Evolutionary conservation across 2,888 invertebrate genomes (phyloP).

Genomic region (Eupelmus urozonus): DNA sequence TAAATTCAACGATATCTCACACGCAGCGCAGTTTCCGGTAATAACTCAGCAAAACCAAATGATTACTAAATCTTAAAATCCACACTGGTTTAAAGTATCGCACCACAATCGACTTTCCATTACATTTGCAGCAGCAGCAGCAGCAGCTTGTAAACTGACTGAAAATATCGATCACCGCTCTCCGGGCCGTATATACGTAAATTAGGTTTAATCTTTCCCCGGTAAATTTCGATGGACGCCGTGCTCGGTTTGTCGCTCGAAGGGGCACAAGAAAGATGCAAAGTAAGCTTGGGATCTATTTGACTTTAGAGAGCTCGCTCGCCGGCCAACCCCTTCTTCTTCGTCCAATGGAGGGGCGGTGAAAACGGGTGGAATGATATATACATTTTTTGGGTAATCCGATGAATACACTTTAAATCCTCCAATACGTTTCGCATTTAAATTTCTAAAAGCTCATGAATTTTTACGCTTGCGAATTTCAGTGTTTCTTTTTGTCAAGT

Average conservation of each 20-base stretch:
- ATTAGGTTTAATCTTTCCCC: conserved; percentile 46
- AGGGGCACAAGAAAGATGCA: conserved; percentile 24
- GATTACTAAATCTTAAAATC: neutral
- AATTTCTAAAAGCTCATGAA: neutral
- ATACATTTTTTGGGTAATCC: conserved; percentile 12
- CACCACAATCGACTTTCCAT: conserved; percentile 30
- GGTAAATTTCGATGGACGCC: conserved; percentile 34
- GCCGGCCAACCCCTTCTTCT: neutral
- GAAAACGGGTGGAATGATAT: neutral
- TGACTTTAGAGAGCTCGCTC: conserved; percentile 5
- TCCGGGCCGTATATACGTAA: conserved; percentile 1
- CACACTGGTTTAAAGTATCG: conserved; percentile 12
- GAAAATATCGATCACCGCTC: conserved; percentile 33
- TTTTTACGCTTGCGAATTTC: neutral
- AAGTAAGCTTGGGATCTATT: conserved; percentile 35
- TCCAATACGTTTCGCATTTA: neutral
- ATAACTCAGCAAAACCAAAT: conserved; percentile 16
- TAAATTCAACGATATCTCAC: too few species aligned
- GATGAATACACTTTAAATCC: neutral
- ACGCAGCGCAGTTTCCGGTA: too few species aligned
- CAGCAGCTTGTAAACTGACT: conserved; percentile 26
- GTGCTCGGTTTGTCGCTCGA: conserved; percentile 21
- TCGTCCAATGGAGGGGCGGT: too few species aligned
- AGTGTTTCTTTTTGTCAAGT: neutral
- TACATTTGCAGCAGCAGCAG: too few species aligned